A percentile compares a stretch with the other conserved stretches of the same genome.
Conservation (phyloP, 2,888 invertebrate genomes). For the Eristalis arbustorum region DNA sequence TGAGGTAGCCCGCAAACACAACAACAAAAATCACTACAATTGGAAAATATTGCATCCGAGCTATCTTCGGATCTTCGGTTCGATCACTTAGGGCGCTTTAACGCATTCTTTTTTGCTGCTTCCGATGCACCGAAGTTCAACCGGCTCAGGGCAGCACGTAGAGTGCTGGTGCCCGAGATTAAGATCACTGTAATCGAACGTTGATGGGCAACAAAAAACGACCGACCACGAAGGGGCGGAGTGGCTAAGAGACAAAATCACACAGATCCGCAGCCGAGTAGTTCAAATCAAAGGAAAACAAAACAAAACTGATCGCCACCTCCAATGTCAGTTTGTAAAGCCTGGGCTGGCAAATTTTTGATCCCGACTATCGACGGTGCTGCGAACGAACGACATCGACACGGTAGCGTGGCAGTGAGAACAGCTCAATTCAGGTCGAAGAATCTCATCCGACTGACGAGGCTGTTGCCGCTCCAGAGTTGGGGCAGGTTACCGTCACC, state of each 20-base stretch:
- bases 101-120: slow-evolving; percentile 49
- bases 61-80: slow-evolving; percentile 39
- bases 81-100: slow-evolving; percentile 66
- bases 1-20: slow-evolving; percentile 57
- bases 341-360: slow-evolving; percentile 1
- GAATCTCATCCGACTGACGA: slow-evolving; percentile 66
- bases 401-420: slow-evolving; percentile 11
- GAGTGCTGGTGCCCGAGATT: slow-evolving; percentile 32
- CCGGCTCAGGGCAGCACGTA: not conserved
- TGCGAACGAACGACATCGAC: slow-evolving; percentile 23
- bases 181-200: slow-evolving; percentile 47
- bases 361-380: not conserved
- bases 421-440: slow-evolving; percentile 67
- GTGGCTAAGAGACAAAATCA: slow-evolving; percentile 36
- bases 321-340: not conserved
- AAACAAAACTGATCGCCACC: slow-evolving; percentile 39
- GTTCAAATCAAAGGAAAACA: too few species aligned
- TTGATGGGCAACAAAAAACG: slow-evolving; percentile 28
- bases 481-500: slow-evolving; percentile 60
- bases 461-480: slow-evolving; percentile 44
- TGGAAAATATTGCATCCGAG: slow-evolving; percentile 62
- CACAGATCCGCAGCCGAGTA: slow-evolving; percentile 33
- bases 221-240: slow-evolving; percentile 35
- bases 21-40: slow-evolving; percentile 62
- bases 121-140: slow-evolving; percentile 5